phyloP scores from a whole-genome alignment of 2,888 invertebrate species.

The Aquatica leii region DNA sequence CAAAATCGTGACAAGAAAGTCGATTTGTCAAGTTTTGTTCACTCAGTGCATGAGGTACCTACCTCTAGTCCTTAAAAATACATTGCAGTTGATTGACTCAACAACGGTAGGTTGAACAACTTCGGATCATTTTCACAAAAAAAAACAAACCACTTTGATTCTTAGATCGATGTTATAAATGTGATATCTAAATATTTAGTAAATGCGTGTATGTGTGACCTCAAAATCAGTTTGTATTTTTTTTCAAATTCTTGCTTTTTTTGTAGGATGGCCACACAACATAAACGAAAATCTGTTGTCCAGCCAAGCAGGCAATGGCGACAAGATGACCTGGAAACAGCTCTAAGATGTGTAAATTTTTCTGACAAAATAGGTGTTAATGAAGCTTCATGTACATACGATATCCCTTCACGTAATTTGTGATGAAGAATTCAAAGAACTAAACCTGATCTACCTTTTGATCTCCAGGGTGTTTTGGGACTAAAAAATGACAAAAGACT shows the following conservation, averaged over 20 bases:
- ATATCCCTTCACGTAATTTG: not conserved
- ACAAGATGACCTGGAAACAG: not conserved
- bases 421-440: not conserved
- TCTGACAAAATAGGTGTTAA: not conserved
- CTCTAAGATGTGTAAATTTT: not conserved
- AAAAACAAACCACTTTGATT: no score
- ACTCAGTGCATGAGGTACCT: no score
- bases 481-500: not conserved
- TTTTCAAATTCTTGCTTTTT: not conserved
- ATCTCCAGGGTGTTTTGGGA: not conserved
- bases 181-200: no score
- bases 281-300: not conserved
- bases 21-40: no score
- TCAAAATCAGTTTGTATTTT: not conserved
- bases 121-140: no score
- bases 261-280: not conserved
- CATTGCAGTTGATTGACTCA: no score
- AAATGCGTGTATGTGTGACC: not conserved
- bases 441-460: not conserved
- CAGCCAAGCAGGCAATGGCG: not conserved
- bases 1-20: no score
- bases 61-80: no score
- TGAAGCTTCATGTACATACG: not conserved
- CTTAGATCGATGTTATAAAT: not conserved
- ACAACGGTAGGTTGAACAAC: no score